phyloP scores from a whole-genome alignment of 2,888 invertebrate species.

The Lasioglossum marginatum region DNA sequence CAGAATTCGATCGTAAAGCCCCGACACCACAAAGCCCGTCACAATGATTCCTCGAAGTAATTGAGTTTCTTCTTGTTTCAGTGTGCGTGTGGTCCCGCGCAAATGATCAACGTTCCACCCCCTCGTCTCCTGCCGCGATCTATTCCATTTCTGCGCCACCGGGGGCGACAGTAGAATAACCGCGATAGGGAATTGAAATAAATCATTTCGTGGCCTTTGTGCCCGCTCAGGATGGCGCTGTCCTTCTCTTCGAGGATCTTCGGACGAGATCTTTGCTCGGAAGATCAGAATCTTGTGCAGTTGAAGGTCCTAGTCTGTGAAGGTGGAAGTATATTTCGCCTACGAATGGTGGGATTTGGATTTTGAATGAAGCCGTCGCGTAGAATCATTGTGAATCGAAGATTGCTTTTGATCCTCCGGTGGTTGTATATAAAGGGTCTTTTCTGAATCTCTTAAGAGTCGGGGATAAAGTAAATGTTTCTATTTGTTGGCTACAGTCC shows the following conservation, averaged over 20 bases:
- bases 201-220: constrained; percentile 48
- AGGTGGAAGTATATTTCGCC: background rate
- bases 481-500: background rate
- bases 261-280: background rate
- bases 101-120: constrained; percentile 19
- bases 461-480: background rate
- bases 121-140: constrained; percentile 3
- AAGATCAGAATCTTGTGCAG: constrained; percentile 7
- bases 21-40: background rate
- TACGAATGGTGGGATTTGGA: background rate
- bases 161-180: constrained; percentile 22
- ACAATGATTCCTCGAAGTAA: constrained; percentile 61
- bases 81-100: constrained; percentile 28
- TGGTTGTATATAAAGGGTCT: too few relatives aligned
- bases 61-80: constrained; percentile 60
- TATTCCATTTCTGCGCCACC: constrained; percentile 30
- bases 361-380: background rate
- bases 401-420: background rate
- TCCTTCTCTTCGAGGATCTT: constrained; percentile 16
- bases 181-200: constrained; percentile 47
- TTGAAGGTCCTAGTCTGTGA: background rate
- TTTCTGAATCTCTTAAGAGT: background rate
- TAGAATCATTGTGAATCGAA: background rate
- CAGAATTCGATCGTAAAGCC: constrained; percentile 73
- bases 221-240: background rate